Base-by-base conservation (phyloP, 2,888 invertebrate genomes). In the Spodoptera littoralis region DNA sequence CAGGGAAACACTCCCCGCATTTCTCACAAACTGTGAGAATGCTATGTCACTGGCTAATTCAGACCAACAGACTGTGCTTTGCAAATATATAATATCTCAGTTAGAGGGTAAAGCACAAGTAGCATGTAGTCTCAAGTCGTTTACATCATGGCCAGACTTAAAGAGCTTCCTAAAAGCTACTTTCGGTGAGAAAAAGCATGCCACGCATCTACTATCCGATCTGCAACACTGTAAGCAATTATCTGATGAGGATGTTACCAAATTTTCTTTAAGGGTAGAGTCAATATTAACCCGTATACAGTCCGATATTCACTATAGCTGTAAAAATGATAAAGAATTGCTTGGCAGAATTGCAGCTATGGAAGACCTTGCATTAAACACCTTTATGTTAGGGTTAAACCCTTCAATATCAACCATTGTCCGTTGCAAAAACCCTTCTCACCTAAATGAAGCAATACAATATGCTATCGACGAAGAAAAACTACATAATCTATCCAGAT, bases 71-170 rank as follows among this genome's bases (percentile, higher is more conserved):
- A n/a, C 13, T 4, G 48, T 48, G 13, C 46, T 48, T n/a, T 48
- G 48, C n/a, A 48, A 48, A 48, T 48, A n/a, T 11, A n/a, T 48
- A 3, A 48, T 48, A 3, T 48, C 48, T 5, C 48, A 48, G 30
- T 48, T 48, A 18, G 48, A 48, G 30, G 48, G 48, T 9, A 48
- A 48, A 48, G 27, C 48, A 18, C 48, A 48, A n/a, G 13, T 48
- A n/a, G 48, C 48, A 1, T 48, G 48, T n/a, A 18, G 48, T 9
- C 18, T 48, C 3, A 48, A 48, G n/a, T n/a, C 12, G 3, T 48
- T 48, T n/a, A 30, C 13, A 18, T n/a, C 1, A 6, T 48, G 48
- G 48, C 6, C 27, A 9, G 48, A 48, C 2, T 5, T 48, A n/a
- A 48, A 48, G n/a, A 8, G 6, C 5, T 48, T 48, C 6, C 48